Evolutionary conservation across 2,113 vertebrate species (phyloP), one percentile per base, ranked within the genome.

Genomic region (Oriolus oriolus): DNA sequence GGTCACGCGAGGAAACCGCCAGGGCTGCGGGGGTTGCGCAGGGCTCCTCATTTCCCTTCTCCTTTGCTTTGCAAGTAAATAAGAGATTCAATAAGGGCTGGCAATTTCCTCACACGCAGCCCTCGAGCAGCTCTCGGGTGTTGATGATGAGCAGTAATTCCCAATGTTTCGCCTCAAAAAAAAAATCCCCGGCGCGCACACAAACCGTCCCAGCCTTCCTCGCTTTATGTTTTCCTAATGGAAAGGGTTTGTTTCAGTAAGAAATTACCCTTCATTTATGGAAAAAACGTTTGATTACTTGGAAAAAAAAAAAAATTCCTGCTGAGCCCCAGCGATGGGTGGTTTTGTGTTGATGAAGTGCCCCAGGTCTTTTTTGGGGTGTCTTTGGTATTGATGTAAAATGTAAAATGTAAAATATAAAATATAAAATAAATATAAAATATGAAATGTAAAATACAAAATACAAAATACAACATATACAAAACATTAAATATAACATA

Each of bases 1-100:
- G 74, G 90, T 90, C 95, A 94, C 85, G 63, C 83, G 17, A 49
- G 94, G 91, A 95, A 96, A 93, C 90, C 82, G 92, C 94, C 90
- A 54, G 69, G 90, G 90, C 95, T 95, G 93, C 94, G 93, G 95
- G 94, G 90, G 82, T 90, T 90, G 44, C 35, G 60, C 93, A 84
- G 80, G 76, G 85, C 77, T 90, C 69, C 91, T 87, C 79, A 92
- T 94, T 95, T 96, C 59, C 93, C 88, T 92, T 39, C 75, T 68
- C 76, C 50, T 79, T 77, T 28, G 19, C 65, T 93, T 82, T 82
- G 79, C 80, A 82, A 94, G 80, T 42, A 89, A 97, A 95, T 92
- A 83, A 87, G 90, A 13, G 70, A 90, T 75, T 93, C 88, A 79
- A 64, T 79, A 90, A 93, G 88, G 87, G n/a, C 1, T 27, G 83